A percentile compares a stretch with the other conserved stretches of the same genome.
Conservation (phyloP, 2,113 vertebrate species). For the Sylvia atricapilla region DNA sequence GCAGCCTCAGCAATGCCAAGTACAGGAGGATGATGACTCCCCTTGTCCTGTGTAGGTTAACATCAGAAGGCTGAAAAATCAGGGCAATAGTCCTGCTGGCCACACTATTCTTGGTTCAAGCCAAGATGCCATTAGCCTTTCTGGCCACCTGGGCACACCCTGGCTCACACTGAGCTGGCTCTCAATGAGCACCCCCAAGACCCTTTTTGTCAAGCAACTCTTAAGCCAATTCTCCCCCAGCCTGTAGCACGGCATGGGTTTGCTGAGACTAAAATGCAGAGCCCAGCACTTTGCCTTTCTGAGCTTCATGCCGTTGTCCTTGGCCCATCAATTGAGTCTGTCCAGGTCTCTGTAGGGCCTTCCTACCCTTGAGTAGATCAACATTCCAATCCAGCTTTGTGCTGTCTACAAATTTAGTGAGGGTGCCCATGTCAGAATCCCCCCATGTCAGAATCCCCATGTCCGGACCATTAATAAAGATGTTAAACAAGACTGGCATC, state of each 20-base stretch:
- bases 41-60: neutral
- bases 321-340: neutral
- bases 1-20: neutral
- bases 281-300: no score
- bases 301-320: neutral
- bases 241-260: neutral
- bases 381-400: neutral
- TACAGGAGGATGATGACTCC: no score
- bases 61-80: no score
- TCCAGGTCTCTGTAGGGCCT: neutral
- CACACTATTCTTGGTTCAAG: neutral
- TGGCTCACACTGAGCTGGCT: neutral
- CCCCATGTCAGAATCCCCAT: no score
- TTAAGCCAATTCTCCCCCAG: no score
- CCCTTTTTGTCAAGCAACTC: neutral
- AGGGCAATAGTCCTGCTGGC: neutral
- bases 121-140: neutral
- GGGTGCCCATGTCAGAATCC: no score
- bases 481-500: neutral
- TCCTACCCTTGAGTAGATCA: fast-evolving
- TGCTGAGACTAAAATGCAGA: neutral
- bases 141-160: neutral
- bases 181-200: neutral
- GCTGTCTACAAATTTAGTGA: neutral
- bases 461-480: neutral